Evolutionary conservation across 2,113 vertebrate species (phyloP).

Genomic region (Perognathus longimembris): DNA sequence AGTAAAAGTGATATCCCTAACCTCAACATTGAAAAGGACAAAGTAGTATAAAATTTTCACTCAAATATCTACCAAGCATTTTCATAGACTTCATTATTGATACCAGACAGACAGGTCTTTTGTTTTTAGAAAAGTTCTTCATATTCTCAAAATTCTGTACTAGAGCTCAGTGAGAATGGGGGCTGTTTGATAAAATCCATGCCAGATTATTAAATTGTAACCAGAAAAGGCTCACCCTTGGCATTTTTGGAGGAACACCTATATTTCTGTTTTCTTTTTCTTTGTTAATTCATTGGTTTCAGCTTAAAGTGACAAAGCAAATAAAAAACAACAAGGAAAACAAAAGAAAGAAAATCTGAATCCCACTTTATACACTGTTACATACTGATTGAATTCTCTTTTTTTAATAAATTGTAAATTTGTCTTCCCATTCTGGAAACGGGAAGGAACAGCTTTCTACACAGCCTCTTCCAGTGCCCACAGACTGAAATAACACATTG

Average conservation of each 20-base stretch:
- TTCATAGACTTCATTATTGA: background rate
- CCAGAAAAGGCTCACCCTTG: conserved; percentile 5
- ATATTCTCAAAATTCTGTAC: conserved; percentile 37
- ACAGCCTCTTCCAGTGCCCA: conserved; percentile 22
- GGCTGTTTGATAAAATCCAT: background rate
- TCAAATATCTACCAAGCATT: background rate
- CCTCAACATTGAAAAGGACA: conserved; percentile 10
- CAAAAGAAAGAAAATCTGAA: background rate
- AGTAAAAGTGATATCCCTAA: background rate
- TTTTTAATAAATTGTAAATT: conserved; percentile 18
- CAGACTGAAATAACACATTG: conserved; percentile 49
- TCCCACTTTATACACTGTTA: background rate
- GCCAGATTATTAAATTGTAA: background rate
- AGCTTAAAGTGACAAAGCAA: conserved; percentile 65
- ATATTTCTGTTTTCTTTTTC: conserved; percentile 60
- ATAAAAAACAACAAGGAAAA: background rate
- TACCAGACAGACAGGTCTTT: background rate
- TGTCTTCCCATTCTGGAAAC: conserved; percentile 43
- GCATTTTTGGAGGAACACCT: background rate
- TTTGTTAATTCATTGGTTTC: conserved; percentile 42
- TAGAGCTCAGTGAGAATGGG: background rate
- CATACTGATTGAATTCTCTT: background rate
- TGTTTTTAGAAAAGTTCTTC: conserved; percentile 56
- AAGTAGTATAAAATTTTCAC: background rate
- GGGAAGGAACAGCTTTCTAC: conserved; percentile 53